Percentiles rank a stretch among this genome's conserved stretches.
Conservation (phyloP, 1,140 invertebrate species). For the Teleogryllus occipitalis region DNA sequence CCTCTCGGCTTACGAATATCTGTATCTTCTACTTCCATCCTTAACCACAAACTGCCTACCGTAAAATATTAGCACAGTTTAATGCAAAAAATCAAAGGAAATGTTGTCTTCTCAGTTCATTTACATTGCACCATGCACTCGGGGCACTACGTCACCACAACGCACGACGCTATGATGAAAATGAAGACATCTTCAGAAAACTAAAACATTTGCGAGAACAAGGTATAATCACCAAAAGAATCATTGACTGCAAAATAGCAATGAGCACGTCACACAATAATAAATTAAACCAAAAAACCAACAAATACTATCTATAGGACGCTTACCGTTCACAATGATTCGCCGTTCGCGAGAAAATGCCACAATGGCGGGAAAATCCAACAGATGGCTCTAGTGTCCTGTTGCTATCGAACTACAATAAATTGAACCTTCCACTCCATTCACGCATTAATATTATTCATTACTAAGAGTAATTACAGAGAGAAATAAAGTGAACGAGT, state of each 20-base stretch:
- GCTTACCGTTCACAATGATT: neutral
- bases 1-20: neutral
- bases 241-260: neutral
- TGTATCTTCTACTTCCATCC: neutral
- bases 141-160: neutral
- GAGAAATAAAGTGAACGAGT: too few relatives aligned
- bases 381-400: neutral
- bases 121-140: constrained; percentile 3
- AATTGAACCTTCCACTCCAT: too few relatives aligned
- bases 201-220: neutral
- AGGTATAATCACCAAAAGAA: neutral
- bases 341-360: neutral
- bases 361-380: constrained; percentile 3
- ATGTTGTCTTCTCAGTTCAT: neutral
- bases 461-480: too few relatives aligned
- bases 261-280: neutral
- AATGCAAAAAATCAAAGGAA: neutral
- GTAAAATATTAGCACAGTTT: neutral
- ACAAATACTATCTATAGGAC: neutral
- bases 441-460: too few relatives aligned
- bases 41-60: neutral
- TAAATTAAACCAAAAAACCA: neutral
- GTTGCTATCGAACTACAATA: too few relatives aligned
- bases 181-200: neutral
- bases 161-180: neutral